Evolutionary conservation across 2,888 invertebrate genomes (phyloP).

Genomic region (Lasioglossum figueresi): DNA sequence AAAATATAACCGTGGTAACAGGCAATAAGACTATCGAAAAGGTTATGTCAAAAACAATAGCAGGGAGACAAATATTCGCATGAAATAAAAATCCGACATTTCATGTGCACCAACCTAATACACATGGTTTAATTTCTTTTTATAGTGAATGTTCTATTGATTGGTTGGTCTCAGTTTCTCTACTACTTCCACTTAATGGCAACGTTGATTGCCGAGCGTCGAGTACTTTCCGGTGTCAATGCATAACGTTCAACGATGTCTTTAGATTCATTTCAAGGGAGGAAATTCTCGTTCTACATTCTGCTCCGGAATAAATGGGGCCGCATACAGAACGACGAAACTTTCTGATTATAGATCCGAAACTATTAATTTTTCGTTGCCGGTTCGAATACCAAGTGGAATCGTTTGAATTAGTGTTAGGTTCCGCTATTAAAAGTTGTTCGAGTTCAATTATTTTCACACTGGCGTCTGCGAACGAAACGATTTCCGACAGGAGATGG

Average conservation of each 20-base stretch:
- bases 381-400: background rate
- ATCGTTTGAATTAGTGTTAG: conserved; percentile 5
- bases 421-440: conserved; percentile 20
- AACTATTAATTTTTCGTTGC: conserved; percentile 1
- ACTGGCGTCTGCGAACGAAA: conserved; percentile 1
- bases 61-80: too few relatives aligned
- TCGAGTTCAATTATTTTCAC: conserved; percentile 31
- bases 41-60: too few relatives aligned
- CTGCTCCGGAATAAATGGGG: background rate
- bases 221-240: background rate
- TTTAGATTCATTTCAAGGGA: background rate
- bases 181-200: background rate
- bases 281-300: background rate
- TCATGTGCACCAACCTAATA: too few relatives aligned
- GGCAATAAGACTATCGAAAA: too few relatives aligned
- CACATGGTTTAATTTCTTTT: too few relatives aligned
- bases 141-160: too few relatives aligned
- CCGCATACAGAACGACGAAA: background rate
- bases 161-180: background rate
- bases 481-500: conserved; percentile 27
- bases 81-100: too few relatives aligned
- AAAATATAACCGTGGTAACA: too few relatives aligned
- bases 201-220: background rate
- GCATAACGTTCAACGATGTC: background rate
- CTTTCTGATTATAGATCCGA: conserved; percentile 1